A percentile compares a stretch with the other conserved stretches of the same genome.
These are phyloP conservation scores for Cisticola juncidis DNA, from an alignment of 2,113 vertebrate species.

Conservation along the genomic window DNA sequence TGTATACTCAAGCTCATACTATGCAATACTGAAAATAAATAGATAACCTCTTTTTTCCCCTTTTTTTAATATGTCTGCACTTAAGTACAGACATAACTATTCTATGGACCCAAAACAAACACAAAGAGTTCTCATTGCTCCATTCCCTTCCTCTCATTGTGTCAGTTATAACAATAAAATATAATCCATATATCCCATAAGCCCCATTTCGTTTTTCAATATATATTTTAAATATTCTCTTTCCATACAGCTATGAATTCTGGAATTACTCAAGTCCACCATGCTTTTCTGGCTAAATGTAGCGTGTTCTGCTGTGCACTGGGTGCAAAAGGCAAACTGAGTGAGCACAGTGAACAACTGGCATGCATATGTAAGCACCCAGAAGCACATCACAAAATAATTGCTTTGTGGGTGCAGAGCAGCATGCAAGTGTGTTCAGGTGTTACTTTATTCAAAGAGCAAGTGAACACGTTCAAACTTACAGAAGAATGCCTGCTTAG, in stretches of 20 bases:
- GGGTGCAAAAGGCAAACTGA: background rate
- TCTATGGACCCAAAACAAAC: background rate
- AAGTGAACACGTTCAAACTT: background rate
- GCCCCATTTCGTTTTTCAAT: background rate
- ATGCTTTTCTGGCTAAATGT: background rate
- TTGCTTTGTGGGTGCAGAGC: background rate
- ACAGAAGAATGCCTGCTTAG: background rate
- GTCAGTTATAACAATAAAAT: background rate
- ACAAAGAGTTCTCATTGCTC: background rate
- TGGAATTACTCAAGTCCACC: background rate
- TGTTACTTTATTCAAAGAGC: conserved; percentile 8
- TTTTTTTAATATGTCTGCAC: background rate
- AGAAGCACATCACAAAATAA: background rate
- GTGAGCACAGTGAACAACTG: background rate
- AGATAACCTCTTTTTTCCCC: background rate
- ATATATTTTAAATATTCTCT: background rate
- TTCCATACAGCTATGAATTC: background rate
- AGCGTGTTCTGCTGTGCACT: background rate
- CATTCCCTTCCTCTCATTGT: background rate
- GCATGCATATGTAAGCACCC: background rate
- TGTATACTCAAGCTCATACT: background rate
- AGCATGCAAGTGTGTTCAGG: background rate
- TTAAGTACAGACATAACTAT: background rate
- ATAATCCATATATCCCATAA: background rate
- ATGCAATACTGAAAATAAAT: background rate